Conservation (phyloP, 92 coral and sea anemone species). For the Pocillopora meandrina region DNA sequence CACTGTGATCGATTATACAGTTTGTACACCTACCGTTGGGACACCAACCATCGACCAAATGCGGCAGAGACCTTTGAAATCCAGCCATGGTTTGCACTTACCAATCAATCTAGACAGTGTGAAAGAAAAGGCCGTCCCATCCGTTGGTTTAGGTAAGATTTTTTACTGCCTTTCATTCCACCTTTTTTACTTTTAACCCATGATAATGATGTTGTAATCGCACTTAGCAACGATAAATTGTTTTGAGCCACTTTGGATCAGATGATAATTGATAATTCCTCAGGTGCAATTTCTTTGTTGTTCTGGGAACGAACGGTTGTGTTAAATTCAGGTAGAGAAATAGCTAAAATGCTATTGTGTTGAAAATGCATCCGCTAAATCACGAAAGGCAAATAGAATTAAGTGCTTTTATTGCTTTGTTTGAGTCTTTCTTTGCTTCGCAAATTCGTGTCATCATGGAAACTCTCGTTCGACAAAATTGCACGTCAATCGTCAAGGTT, state of each 20-base stretch:
- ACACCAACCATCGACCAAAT: conserved; percentile 94
- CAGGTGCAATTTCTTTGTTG: background rate
- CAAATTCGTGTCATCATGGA: background rate
- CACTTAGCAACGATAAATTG: conserved; percentile 54
- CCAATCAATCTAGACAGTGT: conserved; percentile 81
- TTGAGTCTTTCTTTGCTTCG: background rate
- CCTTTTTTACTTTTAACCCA: background rate
- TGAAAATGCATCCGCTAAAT: background rate
- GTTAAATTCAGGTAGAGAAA: background rate
- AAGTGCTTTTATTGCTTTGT: background rate
- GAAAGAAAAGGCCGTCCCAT: conserved; percentile 88
- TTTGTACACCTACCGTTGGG: conserved; percentile 78
- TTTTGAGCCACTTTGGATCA: conserved; percentile 6
- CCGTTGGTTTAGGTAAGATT: conserved; percentile 89
- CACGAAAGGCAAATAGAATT: background rate
- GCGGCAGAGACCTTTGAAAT: conserved; percentile 79
- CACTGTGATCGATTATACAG: conserved; percentile 89
- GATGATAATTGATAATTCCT: background rate
- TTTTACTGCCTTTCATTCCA: background rate
- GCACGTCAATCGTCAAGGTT: background rate
- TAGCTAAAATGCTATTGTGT: conserved; percentile 9
- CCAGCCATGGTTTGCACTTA: conserved; percentile 70
- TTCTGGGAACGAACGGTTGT: background rate
- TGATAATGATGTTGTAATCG: conserved; percentile 23
- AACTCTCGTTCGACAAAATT: background rate